Base-by-base conservation (phyloP, 2,113 vertebrate genomes). In the Percina caprodes region DNA sequence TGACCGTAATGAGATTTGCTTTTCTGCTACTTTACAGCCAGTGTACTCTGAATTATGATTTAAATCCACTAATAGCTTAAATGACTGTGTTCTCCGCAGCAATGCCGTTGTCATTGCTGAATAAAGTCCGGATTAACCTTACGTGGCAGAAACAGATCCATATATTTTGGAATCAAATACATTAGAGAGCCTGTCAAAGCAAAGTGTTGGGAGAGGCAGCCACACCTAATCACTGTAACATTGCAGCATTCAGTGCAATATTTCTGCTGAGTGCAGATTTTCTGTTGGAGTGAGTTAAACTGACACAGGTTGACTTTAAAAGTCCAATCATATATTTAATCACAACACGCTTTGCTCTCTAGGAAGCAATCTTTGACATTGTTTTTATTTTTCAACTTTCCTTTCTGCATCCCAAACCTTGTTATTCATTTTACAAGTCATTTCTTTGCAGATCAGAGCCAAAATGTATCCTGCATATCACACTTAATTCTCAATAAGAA, bases 61-160 rank as follows among this genome's bases (percentile, higher is more conserved):
- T 39, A 62, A 67, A 74, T 56, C 49, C 56, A 9, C 19, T 70
- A 87, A 89, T 66, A 78, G 66, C 51, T 67, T 66, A 59, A 77
- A 83, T 73, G 11, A 42, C 24, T 39, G 65, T 2, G 16, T 76
- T 81, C 39, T 77, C 62, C 3, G 3, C 74, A 73, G 62, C 56
- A 65, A 58, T 30, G 63, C 78, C 45, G 87, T 77, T 88, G 84
- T 80, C 83, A 63, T 70, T 5, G 11, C 63, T 39, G 70, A 74
- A 79, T 79, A 69, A 87, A 84, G 75, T 74, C 68, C 72, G 85
- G 79, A 85, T 89, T 86, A 79, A 60, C 79, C 78, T 69, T 30
- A 78, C 23, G 49, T 74, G 58, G 56, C 61, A 85, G 71, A 82
- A 75, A 80, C 56, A 55, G 61, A 74, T 82, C 58, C 51, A 80